phyloP scores from a whole-genome alignment of 2,888 invertebrate genomes.

The Pogonocherus hispidulus region DNA sequence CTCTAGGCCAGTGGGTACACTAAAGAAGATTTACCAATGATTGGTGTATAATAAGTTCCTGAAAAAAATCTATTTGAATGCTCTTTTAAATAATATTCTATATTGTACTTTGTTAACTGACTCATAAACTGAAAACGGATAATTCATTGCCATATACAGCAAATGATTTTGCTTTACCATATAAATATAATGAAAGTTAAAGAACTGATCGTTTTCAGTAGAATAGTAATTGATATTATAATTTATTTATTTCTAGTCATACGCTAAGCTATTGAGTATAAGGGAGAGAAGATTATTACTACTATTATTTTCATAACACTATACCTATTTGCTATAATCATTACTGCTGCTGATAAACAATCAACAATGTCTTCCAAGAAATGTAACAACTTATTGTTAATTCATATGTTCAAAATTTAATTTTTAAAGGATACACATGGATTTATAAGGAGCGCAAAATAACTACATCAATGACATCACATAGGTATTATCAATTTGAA shows the following conservation, averaged over 20 bases:
- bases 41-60: neutral
- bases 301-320: too few relatives aligned
- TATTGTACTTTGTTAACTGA: neutral
- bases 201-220: constrained; percentile 31
- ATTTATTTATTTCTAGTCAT: constrained; percentile 35
- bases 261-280: constrained; percentile 7
- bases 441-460: too few relatives aligned
- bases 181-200: neutral
- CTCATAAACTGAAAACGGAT: constrained; percentile 10
- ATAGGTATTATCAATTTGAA: too few relatives aligned
- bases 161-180: constrained; percentile 2
- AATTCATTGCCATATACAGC: constrained; percentile 24
- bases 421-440: too few relatives aligned
- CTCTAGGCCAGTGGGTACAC: constrained; percentile 11
- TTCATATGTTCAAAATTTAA: too few relatives aligned
- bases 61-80: neutral
- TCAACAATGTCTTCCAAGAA: too few relatives aligned
- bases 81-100: neutral
- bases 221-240: too few relatives aligned
- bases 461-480: too few relatives aligned
- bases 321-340: too few relatives aligned
- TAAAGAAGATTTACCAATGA: constrained; percentile 3
- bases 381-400: too few relatives aligned
- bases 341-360: too few relatives aligned
- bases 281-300: too few relatives aligned